phyloP scores from a whole-genome alignment of 2,888 invertebrate species.

The Orchesella flavescens region DNA sequence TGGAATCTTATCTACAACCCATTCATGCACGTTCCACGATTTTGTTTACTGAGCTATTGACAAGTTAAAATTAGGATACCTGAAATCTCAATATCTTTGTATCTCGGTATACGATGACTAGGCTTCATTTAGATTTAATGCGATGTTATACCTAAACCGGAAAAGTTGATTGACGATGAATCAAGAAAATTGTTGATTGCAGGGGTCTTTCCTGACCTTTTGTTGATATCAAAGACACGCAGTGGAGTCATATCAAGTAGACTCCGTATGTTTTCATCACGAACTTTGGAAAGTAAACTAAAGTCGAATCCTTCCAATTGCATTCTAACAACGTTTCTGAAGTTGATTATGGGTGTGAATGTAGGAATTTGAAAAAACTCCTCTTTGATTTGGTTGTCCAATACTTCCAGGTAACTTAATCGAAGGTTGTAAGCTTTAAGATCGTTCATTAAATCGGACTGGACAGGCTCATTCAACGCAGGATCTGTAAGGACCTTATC shows the following conservation, averaged over 20 bases:
- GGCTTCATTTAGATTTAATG: no score
- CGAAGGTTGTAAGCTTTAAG: conserved; percentile 1
- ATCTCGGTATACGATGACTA: no score
- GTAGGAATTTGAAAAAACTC: not conserved
- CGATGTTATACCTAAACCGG: not conserved
- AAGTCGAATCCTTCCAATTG: conserved; percentile 1
- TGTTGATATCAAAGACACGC: conserved; percentile 30
- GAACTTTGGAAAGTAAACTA: conserved; percentile 19
- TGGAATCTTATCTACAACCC: no score
- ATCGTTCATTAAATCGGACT: not conserved
- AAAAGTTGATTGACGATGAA: conserved; percentile 13
- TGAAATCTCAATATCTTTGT: no score
- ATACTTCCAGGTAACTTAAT: conserved; percentile 2
- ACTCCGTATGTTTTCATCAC: not conserved
- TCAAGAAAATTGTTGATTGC: conserved; percentile 42
- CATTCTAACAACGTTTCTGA: not conserved
- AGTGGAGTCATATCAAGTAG: conserved; percentile 43
- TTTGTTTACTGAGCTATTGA: no score
- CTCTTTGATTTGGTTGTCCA: conserved; percentile 1
- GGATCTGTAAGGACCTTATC: not conserved
- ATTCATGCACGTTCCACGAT: no score
- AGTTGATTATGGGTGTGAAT: not conserved
- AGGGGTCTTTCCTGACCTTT: conserved; percentile 36
- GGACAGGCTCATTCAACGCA: not conserved
- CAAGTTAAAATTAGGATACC: no score